Evolutionary conservation across 2,888 invertebrate genomes (phyloP).

Genomic region (Cryptocephalus moraei): DNA sequence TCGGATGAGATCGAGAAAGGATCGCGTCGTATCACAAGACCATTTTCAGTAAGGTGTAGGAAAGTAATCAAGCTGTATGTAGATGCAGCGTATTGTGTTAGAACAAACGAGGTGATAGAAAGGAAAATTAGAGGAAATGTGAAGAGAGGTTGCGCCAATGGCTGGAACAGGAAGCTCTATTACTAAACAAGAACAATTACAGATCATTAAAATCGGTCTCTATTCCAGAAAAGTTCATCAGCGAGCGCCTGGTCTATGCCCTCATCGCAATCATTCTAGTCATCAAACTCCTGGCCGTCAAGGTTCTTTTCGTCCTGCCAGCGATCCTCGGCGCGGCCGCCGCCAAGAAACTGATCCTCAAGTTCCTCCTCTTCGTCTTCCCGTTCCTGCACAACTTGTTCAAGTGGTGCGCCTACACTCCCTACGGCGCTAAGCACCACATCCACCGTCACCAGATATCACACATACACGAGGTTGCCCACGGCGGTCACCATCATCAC

Average conservation of each 20-base stretch:
- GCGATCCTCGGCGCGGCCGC: constrained; percentile 69
- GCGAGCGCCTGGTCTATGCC: constrained; percentile 59
- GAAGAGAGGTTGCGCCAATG: no score
- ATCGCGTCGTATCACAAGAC: no score
- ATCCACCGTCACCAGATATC: constrained; percentile 39
- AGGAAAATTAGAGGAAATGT: no score
- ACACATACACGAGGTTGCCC: constrained; percentile 18
- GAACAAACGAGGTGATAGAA: no score
- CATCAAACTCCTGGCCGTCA: constrained; percentile 69
- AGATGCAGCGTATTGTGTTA: no score
- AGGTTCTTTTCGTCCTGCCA: constrained; percentile 70
- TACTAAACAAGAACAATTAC: no score
- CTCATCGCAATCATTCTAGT: constrained; percentile 67
- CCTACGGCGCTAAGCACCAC: constrained; percentile 65
- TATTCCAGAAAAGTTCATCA: constrained; percentile 65
- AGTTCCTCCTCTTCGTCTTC: constrained; percentile 70
- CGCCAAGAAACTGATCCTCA: constrained; percentile 74
- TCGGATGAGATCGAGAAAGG: no score
- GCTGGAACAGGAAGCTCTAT: no score
- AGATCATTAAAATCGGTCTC: neutral
- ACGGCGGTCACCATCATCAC: constrained; percentile 16
- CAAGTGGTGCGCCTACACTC: constrained; percentile 74
- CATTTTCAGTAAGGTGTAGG: no score
- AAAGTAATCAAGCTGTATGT: no score
- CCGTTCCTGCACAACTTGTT: constrained; percentile 75